Evolutionary conservation across 53 echinoderm and acorn worm genomes (phyloP), one percentile per base, ranked within the genome.

Genomic region (Pentamera pediparva): DNA sequence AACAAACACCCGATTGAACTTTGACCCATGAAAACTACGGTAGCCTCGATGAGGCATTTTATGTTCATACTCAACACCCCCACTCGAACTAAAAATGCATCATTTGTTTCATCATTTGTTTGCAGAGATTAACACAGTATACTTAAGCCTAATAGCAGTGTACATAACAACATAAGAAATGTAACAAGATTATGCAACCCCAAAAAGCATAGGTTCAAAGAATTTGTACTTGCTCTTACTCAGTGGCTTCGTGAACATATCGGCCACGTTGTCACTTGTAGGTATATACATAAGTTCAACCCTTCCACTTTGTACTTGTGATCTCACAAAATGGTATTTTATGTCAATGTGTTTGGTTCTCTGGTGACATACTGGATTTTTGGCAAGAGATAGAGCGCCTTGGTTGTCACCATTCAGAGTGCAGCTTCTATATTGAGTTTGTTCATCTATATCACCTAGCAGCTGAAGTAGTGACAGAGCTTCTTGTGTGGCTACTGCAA

Each of bases 261-360:
- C 38, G 37, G 62, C 62, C 37, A 62, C 62, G 37, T 62, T 62
- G 24, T 62, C 35, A 36, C 37, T 38, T 62, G 62, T 62, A 35
- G 62, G 62, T 17, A 62, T 22, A 37, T 62, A 62, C 38, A 37
- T 35, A 18, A 35, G 37, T 36, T 62, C 62, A 15, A 62, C 37
- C 62, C 37, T 62, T 62, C 62, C 62, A 62, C 22, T 62, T 12
- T 72, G 51, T 12, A 72, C 36, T 53, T 73, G 19, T 13, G 34
- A 32, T 73, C 74, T 73, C 21, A 73, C 55, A 73, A 73, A 73
- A 50, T 73, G 74, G 32, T 73, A 73, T 73, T 55, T 73, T 49
- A 73, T 73, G 20, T 73, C 37, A 73, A 73, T 73, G 52, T 73
- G 74, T 31, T 73, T 73, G 28, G 55, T 73, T 15, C 52, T 73